These are phyloP conservation scores for Erithacus rubecula DNA, from an alignment of 2,797 vertebrate species.

Conservation along the genomic window DNA sequence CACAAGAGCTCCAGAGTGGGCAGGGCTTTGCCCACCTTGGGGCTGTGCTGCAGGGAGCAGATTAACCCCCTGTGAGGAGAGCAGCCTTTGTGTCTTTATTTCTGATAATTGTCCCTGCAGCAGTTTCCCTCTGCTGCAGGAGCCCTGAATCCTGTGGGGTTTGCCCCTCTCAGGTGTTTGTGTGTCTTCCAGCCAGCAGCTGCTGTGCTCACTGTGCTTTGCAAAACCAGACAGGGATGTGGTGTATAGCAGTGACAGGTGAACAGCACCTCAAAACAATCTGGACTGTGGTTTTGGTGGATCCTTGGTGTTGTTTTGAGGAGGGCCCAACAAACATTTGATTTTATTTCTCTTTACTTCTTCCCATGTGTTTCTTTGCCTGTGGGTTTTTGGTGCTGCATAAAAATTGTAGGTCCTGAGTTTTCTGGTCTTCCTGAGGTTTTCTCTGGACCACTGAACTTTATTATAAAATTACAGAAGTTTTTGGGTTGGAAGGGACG, in stretches of 20 bases:
- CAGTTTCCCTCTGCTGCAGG: conserved; percentile 33
- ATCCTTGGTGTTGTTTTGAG: too few relatives aligned
- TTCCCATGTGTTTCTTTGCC: neutral
- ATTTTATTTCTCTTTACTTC: too few relatives aligned
- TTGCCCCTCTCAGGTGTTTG: neutral
- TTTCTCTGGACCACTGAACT: neutral
- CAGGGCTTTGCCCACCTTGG: neutral
- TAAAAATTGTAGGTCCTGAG: neutral
- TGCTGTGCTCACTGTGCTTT: neutral
- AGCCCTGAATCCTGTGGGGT: neutral
- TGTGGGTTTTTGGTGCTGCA: neutral
- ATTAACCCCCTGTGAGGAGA: neutral
- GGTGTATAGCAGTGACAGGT: too few relatives aligned
- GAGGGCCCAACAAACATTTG: too few relatives aligned
- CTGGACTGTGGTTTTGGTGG: too few relatives aligned
- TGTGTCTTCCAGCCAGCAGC: neutral
- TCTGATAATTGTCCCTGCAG: neutral
- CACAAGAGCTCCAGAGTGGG: neutral
- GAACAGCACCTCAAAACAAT: too few relatives aligned
- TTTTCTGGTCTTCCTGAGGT: neutral
- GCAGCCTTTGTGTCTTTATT: neutral
- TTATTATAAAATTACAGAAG: neutral
- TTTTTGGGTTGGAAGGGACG: neutral
- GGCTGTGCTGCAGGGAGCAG: neutral
- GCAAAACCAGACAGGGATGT: too few relatives aligned